Conservation (phyloP, 53 echinoderm and acorn worm genomes). For the Echinometra lucunter region DNA sequence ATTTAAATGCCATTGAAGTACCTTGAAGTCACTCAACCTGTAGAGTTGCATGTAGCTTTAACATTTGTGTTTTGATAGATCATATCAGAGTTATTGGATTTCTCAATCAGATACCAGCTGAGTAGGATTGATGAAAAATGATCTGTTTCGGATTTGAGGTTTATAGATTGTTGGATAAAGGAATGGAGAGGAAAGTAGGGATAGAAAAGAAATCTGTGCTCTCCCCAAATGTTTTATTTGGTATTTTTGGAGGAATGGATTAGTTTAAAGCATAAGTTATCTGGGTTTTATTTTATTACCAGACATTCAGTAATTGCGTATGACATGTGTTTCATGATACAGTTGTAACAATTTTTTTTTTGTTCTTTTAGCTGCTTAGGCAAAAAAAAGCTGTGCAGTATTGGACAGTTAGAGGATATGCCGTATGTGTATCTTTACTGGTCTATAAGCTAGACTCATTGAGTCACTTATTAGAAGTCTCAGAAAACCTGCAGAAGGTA, state of each 20-base stretch:
- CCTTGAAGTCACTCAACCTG: neutral
- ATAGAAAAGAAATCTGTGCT: neutral
- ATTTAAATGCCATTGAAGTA: neutral
- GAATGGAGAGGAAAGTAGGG: neutral
- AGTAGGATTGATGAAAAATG: neutral
- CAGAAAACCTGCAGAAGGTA: neutral
- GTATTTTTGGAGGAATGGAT: neutral
- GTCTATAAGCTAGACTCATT: neutral
- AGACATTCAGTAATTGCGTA: neutral
- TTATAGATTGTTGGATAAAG: neutral
- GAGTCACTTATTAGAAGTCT: neutral
- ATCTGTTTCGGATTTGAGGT: neutral
- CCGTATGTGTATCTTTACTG: neutral
- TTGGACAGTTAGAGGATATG: neutral
- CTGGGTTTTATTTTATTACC: too few species aligned
- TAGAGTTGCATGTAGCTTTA: neutral
- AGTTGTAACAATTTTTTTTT: neutral
- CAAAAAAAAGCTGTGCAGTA: neutral
- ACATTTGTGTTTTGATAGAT: neutral
- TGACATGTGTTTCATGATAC: neutral
- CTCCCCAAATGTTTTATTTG: neutral
- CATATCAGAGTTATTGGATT: neutral
- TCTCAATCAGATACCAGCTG: neutral
- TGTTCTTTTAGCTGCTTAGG: neutral
- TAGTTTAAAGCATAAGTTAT: too few species aligned